Evolutionary conservation across 2,113 vertebrate species (phyloP), one percentile per base, ranked within the genome.

Genomic region (Dipodomys stephensi): DNA sequence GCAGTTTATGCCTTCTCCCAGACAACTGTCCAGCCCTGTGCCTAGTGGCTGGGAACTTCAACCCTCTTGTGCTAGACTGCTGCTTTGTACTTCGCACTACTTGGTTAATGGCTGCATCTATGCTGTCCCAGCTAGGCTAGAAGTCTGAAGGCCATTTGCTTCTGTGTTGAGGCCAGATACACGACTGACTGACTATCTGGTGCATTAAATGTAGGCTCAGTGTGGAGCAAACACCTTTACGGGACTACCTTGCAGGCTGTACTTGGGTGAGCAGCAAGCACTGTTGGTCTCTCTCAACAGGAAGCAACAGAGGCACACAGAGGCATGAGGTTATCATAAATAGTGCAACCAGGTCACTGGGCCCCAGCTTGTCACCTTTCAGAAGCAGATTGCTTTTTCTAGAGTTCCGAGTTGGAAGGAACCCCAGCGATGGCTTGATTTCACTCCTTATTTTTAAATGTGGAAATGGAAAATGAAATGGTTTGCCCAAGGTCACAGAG

Each of bases 401-500:
- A 77, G 60, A 88, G 46, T 18, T 68, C 16, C 49, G 49, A 67
- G 11, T 68, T 93, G 85, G 87, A 93, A 96, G 87, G 90, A 85
- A 49, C 81, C 67, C 79, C 44, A 46, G 83, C 35, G 88, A 71
- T 67, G 7, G 13, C 44, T 60, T 79, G 94, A 88, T 68, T 73
- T 46, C 23, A 72, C 53, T 39, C 32, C 83, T 94, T 90, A 94
- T 91, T 96, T 96, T 95, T 87, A 94, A 90, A 94, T 53, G 7
- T 91, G 85, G 87, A 92, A 94, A 80, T 49, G 79, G 94, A 69
- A 95, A 84, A 87, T 60, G 20, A 49, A 93, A 88, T 19, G 78
- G 69, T 60, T 78, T 87, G 84, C 49, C 77, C 88, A 97, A 93
- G 86, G 91, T 91, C 92, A 83, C 53, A 32, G 57, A 92, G 80